Evolutionary conservation across 2,113 vertebrate species (phyloP).

Genomic region (Hymenochirus boettgeri): DNA sequence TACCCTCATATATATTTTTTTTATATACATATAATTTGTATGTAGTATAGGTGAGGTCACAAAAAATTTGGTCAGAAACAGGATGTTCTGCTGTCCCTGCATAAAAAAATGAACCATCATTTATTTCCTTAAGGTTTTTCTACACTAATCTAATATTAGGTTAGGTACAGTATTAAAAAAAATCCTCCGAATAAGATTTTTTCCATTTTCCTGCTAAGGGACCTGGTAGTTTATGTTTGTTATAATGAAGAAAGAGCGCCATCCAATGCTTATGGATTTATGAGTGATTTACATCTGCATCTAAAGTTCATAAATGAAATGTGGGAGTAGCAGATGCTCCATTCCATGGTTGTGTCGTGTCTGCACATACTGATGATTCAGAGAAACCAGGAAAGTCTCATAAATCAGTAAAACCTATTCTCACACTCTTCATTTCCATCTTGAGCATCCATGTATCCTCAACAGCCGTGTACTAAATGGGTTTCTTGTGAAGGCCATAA

Average conservation of each 20-base stretch:
- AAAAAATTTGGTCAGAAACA: no score
- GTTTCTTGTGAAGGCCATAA: slow-evolving; percentile 58
- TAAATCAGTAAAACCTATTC: slow-evolving; percentile 65
- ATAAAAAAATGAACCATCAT: no score
- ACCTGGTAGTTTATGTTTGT: slow-evolving; percentile 57
- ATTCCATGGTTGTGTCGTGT: slow-evolving; percentile 57
- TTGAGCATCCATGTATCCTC: slow-evolving; percentile 56
- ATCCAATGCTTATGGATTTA: slow-evolving; percentile 62
- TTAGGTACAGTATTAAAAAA: slow-evolving; percentile 44
- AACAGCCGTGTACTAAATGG: slow-evolving; percentile 58
- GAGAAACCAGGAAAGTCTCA: slow-evolving; percentile 59
- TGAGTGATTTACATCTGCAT: slow-evolving; percentile 74
- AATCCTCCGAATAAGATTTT: slow-evolving; percentile 58
- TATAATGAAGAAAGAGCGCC: slow-evolving; percentile 56
- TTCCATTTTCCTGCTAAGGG: slow-evolving; percentile 52
- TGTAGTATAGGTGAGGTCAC: no score
- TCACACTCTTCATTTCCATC: slow-evolving; percentile 63
- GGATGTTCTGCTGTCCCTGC: no score
- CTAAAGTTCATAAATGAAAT: slow-evolving; percentile 69
- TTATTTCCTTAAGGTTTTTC: no score
- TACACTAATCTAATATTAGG: no score
- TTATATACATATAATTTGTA: no score
- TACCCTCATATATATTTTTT: no score
- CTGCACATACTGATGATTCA: slow-evolving; percentile 66
- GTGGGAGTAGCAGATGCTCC: slow-evolving; percentile 67